Evolutionary conservation across 2,888 invertebrate genomes (phyloP).

Genomic region (Homarus gammarus): DNA sequence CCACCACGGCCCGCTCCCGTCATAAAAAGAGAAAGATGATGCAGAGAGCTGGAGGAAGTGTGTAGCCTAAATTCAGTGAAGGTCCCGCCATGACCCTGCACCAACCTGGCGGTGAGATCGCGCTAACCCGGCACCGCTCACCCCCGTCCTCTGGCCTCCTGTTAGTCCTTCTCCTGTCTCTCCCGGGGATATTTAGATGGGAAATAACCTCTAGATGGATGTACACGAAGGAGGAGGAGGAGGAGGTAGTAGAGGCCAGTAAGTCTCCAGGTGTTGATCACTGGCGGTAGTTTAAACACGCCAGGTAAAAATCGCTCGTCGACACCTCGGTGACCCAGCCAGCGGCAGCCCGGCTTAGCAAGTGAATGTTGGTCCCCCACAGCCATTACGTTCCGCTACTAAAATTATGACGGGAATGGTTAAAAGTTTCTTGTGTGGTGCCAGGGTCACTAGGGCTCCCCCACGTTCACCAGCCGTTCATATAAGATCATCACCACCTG

Average conservation of each 20-base stretch:
- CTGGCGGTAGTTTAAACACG: too few relatives aligned
- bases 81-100: background rate
- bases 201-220: too few relatives aligned
- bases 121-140: background rate
- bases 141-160: background rate
- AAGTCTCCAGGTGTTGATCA: too few relatives aligned
- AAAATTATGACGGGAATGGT: background rate
- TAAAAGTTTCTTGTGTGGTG: too few relatives aligned
- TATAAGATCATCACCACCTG: too few relatives aligned
- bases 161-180: background rate
- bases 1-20: too few relatives aligned
- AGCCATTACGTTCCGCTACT: conserved; percentile 13
- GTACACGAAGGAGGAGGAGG: too few relatives aligned
- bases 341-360: background rate
- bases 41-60: background rate
- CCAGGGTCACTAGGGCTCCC: too few relatives aligned
- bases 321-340: background rate
- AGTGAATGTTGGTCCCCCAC: background rate
- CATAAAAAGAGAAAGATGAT: background rate
- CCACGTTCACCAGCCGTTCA: too few relatives aligned
- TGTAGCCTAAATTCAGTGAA: background rate
- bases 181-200: background rate
- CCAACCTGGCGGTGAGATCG: background rate
- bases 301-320: too few relatives aligned
- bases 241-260: too few relatives aligned